Evolutionary conservation across 2,797 vertebrate species (phyloP).

Genomic region (Chelmon rostratus): DNA sequence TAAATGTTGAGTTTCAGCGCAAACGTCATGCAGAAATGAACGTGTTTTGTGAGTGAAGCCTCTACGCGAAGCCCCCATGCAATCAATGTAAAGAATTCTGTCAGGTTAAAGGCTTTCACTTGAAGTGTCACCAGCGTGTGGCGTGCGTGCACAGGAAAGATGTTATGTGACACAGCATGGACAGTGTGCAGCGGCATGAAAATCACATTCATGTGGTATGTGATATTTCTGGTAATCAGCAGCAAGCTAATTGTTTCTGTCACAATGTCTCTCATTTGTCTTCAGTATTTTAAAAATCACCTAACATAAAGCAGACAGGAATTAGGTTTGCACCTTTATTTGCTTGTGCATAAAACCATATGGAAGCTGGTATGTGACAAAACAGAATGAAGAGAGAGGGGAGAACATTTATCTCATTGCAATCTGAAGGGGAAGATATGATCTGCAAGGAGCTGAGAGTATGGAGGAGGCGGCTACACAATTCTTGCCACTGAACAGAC

Average conservation of each 20-base stretch:
- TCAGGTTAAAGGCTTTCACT: not conserved
- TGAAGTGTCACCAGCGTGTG: not conserved
- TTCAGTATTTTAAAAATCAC: not conserved
- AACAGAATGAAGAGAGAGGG: not conserved
- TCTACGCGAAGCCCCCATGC: not conserved
- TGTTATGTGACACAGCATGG: slow-evolving; percentile 10
- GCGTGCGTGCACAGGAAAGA: not conserved
- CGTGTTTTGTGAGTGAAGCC: not conserved
- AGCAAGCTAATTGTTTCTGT: not conserved
- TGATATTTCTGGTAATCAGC: not conserved
- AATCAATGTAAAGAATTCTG: not conserved
- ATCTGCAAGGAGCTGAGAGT: slow-evolving; percentile 50
- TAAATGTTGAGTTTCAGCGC: not conserved
- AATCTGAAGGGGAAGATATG: slow-evolving; percentile 40
- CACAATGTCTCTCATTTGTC: not conserved
- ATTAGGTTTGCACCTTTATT: not conserved
- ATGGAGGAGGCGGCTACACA: slow-evolving; percentile 61
- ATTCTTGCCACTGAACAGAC: slow-evolving; percentile 60
- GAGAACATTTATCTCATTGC: slow-evolving; percentile 22
- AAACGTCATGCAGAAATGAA: not conserved
- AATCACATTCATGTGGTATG: not conserved
- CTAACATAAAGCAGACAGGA: not conserved
- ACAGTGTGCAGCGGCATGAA: not conserved
- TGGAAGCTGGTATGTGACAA: slow-evolving; percentile 2
- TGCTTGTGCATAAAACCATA: slow-evolving; percentile 19